Conservation (phyloP, 2,797 vertebrate genomes). For the Neosilurus hyrtlii region DNA sequence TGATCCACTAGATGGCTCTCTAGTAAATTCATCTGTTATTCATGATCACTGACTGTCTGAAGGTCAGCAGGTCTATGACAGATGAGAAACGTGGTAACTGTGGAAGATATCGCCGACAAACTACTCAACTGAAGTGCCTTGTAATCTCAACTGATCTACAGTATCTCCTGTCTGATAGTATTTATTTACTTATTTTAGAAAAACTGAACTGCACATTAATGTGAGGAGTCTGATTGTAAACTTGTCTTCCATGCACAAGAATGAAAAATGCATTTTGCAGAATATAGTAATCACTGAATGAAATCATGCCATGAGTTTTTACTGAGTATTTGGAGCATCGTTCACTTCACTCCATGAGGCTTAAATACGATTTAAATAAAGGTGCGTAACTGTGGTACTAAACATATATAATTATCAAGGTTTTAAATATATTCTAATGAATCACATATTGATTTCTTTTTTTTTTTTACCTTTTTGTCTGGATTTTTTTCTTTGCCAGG, state of each 20-base stretch:
- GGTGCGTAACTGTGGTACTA: neutral
- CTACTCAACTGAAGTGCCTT: neutral
- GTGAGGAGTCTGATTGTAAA: neutral
- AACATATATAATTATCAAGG: neutral
- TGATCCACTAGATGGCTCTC: neutral
- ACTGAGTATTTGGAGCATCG: neutral
- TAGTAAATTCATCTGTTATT: neutral
- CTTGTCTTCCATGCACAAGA: neutral
- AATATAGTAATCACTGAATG: neutral
- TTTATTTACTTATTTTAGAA: neutral
- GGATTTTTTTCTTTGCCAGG: neutral
- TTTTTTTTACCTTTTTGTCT: neutral
- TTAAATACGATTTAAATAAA: neutral
- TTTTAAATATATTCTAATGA: too few species aligned
- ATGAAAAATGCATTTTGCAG: neutral
- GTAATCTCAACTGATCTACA: neutral
- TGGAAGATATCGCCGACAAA: neutral
- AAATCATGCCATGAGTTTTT: neutral
- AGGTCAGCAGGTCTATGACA: neutral
- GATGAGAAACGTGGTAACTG: neutral
- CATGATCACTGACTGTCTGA: too few species aligned
- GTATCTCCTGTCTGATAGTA: neutral
- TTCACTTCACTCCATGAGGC: neutral
- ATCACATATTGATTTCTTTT: too few species aligned
- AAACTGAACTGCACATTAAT: neutral